Percentiles rank a stretch among this genome's conserved stretches.
Evolutionary conservation across 2,113 vertebrate species (phyloP).

Genomic region (Periophthalmodon schlosseri): DNA sequence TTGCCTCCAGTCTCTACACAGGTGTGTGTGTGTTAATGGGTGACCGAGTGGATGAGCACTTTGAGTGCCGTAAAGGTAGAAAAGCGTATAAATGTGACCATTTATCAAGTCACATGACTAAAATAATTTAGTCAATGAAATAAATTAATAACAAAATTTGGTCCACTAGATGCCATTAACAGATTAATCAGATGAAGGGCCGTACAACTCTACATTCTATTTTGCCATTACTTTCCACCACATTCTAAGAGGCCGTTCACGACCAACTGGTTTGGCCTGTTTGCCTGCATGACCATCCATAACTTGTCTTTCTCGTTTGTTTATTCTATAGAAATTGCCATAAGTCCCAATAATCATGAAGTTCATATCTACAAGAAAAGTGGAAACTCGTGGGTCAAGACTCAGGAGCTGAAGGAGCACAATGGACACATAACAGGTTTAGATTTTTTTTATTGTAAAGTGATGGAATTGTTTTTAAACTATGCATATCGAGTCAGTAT

Average conservation of each 20-base stretch:
- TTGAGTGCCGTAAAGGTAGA: no score
- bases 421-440: slow-evolving; percentile 98
- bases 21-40: no score
- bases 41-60: no score
- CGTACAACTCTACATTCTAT: no score
- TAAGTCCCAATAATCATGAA: slow-evolving; percentile 99
- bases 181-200: no score
- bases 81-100: no score
- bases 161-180: no score
- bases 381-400: slow-evolving; percentile 95
- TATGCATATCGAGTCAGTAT: no score
- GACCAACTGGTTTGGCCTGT: slow-evolving; percentile 33
- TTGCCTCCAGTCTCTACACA: no score
- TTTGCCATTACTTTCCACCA: background rate
- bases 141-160: no score
- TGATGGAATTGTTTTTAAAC: background rate
- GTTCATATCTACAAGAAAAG: slow-evolving; percentile 99
- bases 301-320: background rate
- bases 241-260: background rate
- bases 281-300: background rate
- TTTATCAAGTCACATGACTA: no score
- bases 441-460: background rate
- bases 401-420: slow-evolving; percentile 97
- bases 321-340: slow-evolving; percentile 86
- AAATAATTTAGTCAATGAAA: no score